Conservation (phyloP, 2,113 vertebrate species). For the Oryctolagus cuniculus region DNA sequence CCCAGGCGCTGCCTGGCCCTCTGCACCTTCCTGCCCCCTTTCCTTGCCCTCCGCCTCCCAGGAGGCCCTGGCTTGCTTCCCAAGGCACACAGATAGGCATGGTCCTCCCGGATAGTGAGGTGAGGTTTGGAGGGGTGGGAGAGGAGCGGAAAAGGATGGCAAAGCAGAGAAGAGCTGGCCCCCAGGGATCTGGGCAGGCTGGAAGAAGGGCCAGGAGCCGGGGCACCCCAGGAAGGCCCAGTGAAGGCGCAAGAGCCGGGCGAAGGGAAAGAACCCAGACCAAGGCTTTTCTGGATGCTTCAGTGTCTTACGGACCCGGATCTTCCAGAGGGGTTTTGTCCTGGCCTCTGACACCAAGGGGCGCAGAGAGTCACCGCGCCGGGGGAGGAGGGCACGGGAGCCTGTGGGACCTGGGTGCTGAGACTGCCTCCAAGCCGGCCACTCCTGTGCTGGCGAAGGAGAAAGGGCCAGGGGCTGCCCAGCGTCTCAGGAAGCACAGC, state of each 20-base stretch:
- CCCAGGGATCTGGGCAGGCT: not conserved
- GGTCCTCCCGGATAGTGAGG: not conserved
- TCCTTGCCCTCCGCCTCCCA: not conserved
- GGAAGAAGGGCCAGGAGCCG: not conserved
- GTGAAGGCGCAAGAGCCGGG: not conserved
- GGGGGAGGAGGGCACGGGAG: rapidly evolving
- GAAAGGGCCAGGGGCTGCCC: not conserved
- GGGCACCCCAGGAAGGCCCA: not conserved
- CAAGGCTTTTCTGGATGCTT: not conserved
- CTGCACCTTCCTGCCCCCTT: no score
- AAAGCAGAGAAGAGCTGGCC: not conserved
- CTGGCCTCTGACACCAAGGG: not conserved
- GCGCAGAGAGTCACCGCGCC: not conserved
- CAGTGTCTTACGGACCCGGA: not conserved
- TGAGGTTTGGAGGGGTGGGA: not conserved
- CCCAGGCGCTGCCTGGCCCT: not conserved
- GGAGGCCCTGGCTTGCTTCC: not conserved
- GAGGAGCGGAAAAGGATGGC: not conserved
- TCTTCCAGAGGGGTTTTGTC: not conserved
- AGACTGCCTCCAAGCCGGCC: not conserved
- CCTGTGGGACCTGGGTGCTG: not conserved
- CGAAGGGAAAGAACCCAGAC: not conserved
- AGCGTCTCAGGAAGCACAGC: not conserved
- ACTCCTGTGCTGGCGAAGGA: not conserved
- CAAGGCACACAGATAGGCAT: not conserved